Evolutionary conservation across 2,113 vertebrate species (phyloP), one percentile per base, ranked within the genome.

Genomic region (Empidonax traillii): DNA sequence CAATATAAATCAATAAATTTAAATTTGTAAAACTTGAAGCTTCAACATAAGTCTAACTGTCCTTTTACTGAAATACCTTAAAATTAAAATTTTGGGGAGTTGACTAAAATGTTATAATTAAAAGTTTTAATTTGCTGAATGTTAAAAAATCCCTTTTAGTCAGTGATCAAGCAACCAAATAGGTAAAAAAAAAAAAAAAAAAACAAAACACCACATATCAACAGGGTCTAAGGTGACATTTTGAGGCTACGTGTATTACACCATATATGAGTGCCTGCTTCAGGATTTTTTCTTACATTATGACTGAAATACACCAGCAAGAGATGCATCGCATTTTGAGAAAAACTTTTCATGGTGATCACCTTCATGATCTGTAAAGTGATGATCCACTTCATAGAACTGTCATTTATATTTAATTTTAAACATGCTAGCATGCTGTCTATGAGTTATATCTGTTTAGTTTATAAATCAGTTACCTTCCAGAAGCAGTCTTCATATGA

Each of bases 201-300:
- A n/a, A n/a, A n/a, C n/a, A n/a, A n/a, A n/a, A n/a, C n/a, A 0
- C 0, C 6, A 47, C 7, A 10, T 21, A 37, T 28, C 18, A 67
- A 14, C 8, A 53, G n/a, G 6, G 4, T 49, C 18, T 4, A 35
- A 52, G 8, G 18, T 4, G 1, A 22, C 52, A 58, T n/a, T 79
- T 79, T 86, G 31, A 41, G 37, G 3, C 5, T 49, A 3, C 8
- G 24, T 33, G 3, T 17, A 19, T 77, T 65, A 80, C 0, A 35
- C 1, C 10, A 84, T 46, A 30, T 12, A n/a, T n/a, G 5, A 47
- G 5, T 35, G 6, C 24, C 20, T 61, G 14, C 27, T 47, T 66
- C 31, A 41, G 22, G 19, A 2, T 15, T 49, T 56, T 37, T 73
- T 20, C 22, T 14, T 68, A 28, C 3, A 6, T 65, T 80, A n/a